Conservation (phyloP, 2,113 vertebrate species). For the Podarcis raffonei region DNA sequence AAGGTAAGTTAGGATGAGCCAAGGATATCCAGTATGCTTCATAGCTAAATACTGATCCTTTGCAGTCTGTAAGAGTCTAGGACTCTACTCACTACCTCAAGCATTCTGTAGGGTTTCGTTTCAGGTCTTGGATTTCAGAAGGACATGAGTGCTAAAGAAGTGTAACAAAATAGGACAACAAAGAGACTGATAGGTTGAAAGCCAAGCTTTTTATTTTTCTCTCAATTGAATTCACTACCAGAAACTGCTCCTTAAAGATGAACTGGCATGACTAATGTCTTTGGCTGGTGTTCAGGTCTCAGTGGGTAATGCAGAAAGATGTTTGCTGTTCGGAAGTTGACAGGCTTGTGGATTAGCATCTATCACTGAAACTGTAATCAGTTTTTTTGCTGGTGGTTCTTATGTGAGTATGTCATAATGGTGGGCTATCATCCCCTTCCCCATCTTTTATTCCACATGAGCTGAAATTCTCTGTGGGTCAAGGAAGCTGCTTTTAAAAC, state of each 20-base stretch:
- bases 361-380: constrained; percentile 7
- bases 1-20: not conserved
- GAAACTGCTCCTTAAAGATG: constrained; percentile 10
- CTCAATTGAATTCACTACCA: not conserved
- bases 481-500: not conserved
- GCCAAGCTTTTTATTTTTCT: not conserved
- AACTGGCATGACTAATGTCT: not conserved
- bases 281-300: not conserved
- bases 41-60: too few species aligned
- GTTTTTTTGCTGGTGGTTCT: not conserved
- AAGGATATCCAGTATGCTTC: not conserved
- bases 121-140: not conserved
- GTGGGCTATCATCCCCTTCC: not conserved
- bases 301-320: constrained; percentile 2
- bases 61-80: not conserved
- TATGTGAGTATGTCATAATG: not conserved
- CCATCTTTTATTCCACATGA: not conserved
- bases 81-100: not conserved
- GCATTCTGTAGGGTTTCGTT: not conserved
- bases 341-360: not conserved
- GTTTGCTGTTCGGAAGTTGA: constrained; percentile 20
- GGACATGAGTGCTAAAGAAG: not conserved
- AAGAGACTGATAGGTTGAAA: not conserved
- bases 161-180: not conserved
- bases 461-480: not conserved